Conservation (phyloP, 92 coral and sea anemone genomes). For the Phymanthus crucifer region DNA sequence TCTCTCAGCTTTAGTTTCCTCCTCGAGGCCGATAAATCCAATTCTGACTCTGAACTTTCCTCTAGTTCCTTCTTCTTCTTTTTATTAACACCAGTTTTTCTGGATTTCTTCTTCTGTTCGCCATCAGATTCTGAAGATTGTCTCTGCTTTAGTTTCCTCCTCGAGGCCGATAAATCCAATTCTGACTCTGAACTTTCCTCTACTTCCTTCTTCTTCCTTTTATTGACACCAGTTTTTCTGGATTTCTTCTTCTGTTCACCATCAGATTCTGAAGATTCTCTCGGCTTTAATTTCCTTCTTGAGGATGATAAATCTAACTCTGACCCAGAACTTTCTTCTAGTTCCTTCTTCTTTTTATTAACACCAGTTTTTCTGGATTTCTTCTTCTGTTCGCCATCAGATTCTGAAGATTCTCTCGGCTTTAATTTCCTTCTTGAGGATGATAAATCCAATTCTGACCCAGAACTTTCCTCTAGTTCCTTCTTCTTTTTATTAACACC, state of each 20-base stretch:
- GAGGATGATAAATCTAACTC: no score
- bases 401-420: slow-evolving; percentile 18
- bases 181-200: slow-evolving; percentile 1
- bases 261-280: slow-evolving; percentile 22
- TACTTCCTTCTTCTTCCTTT: no score
- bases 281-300: not conserved
- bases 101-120: slow-evolving; percentile 38
- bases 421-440: not conserved
- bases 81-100: no score
- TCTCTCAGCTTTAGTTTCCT: not conserved
- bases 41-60: slow-evolving; percentile 4
- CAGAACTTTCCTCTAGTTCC: no score
- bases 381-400: slow-evolving; percentile 5
- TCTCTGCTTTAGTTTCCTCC: not conserved
- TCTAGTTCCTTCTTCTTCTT: no score
- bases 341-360: slow-evolving; percentile 11
- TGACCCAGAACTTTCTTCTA: slow-evolving; percentile 24
- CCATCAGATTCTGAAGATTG: slow-evolving; percentile 28
- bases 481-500: no score
- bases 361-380: not conserved
- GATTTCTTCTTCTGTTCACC: slow-evolving; percentile 37
- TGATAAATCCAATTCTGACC: no score
- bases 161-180: no score
- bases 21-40: no score
- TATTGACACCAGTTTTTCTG: no score